Percentiles rank a stretch among this genome's conserved stretches.
phyloP scores from a whole-genome alignment of 2,113 vertebrate species.

The Cochlearius cochlearius region DNA sequence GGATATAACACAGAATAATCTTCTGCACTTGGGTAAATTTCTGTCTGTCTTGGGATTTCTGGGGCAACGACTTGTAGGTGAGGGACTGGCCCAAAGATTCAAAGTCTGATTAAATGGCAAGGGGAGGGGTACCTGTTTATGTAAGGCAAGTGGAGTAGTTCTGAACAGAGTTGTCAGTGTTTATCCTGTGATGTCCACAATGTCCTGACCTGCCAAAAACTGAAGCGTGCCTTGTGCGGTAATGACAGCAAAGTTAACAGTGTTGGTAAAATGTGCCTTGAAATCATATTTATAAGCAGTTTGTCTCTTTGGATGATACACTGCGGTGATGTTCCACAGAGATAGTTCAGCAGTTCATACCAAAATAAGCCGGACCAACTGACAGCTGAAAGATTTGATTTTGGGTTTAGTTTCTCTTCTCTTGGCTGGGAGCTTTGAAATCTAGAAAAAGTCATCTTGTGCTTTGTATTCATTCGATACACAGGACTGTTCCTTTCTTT shows the following conservation, averaged over 20 bases:
- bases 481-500: background rate
- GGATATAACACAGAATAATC: background rate
- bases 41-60: background rate
- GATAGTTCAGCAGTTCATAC: background rate
- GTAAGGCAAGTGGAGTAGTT: background rate
- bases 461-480: background rate
- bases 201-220: background rate
- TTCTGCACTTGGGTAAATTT: background rate
- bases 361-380: background rate
- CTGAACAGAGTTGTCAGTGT: background rate
- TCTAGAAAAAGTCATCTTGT: background rate
- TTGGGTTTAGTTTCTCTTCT: background rate
- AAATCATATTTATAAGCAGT: background rate
- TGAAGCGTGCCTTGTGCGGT: background rate
- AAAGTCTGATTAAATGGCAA: background rate
- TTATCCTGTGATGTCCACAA: background rate
- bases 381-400: background rate
- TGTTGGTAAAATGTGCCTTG: background rate
- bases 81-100: background rate
- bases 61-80: background rate
- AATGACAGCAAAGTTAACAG: background rate
- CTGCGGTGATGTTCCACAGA: background rate
- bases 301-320: background rate
- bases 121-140: background rate
- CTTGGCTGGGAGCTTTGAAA: background rate